A percentile compares a stretch with the other conserved stretches of the same genome.
These are phyloP conservation scores for Bujurquina vittata DNA, from an alignment of 2,113 vertebrate genomes.

Conservation along the genomic window DNA sequence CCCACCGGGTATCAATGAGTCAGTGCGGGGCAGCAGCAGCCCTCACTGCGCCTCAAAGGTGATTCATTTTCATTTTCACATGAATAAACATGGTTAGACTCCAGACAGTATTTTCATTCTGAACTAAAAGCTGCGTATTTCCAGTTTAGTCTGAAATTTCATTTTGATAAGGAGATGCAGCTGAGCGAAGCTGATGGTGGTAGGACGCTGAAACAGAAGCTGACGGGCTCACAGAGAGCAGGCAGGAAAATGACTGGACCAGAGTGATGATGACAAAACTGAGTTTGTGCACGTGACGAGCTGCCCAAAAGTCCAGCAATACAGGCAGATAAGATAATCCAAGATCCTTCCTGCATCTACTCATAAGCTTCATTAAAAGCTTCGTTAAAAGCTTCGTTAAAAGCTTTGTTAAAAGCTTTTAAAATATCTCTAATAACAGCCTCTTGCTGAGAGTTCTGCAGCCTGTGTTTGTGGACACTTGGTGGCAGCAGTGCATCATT, in stretches of 20 bases:
- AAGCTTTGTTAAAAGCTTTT: no score
- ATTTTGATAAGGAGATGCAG: not conserved
- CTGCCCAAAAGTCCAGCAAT: not conserved
- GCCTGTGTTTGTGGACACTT: not conserved
- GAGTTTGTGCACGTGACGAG: not conserved
- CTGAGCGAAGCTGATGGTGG: not conserved
- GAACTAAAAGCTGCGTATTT: not conserved
- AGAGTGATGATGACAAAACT: not conserved
- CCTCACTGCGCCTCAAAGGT: accelerated
- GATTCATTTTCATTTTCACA: accelerated
- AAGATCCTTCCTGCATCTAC: no score
- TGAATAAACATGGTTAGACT: not conserved
- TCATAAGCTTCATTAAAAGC: no score
- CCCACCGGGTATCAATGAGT: no score
- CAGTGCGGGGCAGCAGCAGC: not conserved
- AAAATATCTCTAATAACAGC: no score
- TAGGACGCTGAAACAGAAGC: not conserved
- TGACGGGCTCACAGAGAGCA: not conserved
- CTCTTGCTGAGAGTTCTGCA: not conserved
- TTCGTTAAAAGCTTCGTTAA: no score
- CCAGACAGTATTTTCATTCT: not conserved
- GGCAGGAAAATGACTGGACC: not conserved
- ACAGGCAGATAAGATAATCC: no score
- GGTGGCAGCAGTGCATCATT: conserved; percentile 19
- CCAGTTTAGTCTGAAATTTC: not conserved